These are phyloP conservation scores for Pterostichus niger DNA, from an alignment of 2,888 invertebrate genomes.

Conservation along the genomic window DNA sequence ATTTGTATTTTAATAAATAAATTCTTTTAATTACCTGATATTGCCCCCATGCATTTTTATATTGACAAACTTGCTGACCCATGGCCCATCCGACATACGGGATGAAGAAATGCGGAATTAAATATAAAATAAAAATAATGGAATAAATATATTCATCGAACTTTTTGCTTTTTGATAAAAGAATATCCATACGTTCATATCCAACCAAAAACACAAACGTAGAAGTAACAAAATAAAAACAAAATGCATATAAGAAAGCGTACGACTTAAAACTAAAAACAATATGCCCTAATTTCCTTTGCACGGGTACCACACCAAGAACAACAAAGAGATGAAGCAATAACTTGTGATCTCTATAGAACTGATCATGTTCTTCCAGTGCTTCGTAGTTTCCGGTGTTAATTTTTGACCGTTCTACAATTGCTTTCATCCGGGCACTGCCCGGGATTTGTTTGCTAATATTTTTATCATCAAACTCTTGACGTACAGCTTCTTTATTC, in stretches of 20 bases:
- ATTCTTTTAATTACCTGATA: conserved; percentile 79
- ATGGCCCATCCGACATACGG: conserved; percentile 86
- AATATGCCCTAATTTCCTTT: conserved; percentile 77
- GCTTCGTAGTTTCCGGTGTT: conserved; percentile 81
- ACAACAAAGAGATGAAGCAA: conserved; percentile 82
- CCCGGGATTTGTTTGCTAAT: conserved; percentile 68
- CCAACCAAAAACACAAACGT: conserved; percentile 81
- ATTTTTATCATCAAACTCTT: conserved; percentile 62
- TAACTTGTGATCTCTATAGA: conserved; percentile 84
- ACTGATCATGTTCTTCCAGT: conserved; percentile 83
- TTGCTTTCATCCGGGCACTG: conserved; percentile 74
- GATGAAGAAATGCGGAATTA: conserved; percentile 85
- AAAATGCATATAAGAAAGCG: conserved; percentile 83
- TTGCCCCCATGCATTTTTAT: conserved; percentile 84
- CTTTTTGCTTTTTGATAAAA: conserved; percentile 80
- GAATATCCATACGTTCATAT: conserved; percentile 81
- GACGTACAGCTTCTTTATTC: conserved; percentile 6
- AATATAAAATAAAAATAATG: conserved; percentile 83
- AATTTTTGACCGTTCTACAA: conserved; percentile 77
- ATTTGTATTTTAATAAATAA: too few relatives aligned
- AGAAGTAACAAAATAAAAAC: conserved; percentile 82
- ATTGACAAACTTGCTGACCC: conserved; percentile 83
- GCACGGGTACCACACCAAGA: conserved; percentile 83
- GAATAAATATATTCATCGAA: conserved; percentile 87
- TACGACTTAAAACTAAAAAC: conserved; percentile 83